phyloP scores from a whole-genome alignment of 2,888 invertebrate genomes.

The Ptilodon capucinus region DNA sequence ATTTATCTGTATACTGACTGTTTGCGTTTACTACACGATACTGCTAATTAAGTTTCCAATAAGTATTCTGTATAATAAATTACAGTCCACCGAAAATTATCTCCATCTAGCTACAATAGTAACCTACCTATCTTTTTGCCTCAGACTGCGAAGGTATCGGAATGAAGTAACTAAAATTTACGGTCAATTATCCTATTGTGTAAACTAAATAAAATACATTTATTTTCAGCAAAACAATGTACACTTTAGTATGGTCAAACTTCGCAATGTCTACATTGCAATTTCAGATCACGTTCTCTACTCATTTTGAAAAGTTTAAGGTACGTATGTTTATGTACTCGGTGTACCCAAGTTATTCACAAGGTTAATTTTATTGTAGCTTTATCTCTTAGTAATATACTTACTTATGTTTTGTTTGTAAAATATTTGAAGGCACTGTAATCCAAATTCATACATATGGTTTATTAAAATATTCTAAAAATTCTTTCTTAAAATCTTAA shows the following conservation, averaged over 20 bases:
- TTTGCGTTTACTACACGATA: too few species aligned
- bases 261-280: conserved; percentile 17
- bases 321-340: conserved; percentile 22
- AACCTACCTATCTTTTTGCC: too few species aligned
- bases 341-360: conserved; percentile 14
- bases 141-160: too few species aligned
- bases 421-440: background rate
- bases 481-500: too few species aligned
- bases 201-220: too few species aligned
- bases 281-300: conserved; percentile 28
- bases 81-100: too few species aligned
- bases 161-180: too few species aligned
- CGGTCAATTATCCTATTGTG: too few species aligned
- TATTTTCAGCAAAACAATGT: conserved; percentile 10
- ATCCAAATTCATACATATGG: background rate
- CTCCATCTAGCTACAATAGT: too few species aligned
- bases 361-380: conserved; percentile 18
- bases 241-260: conserved; percentile 10
- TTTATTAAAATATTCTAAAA: background rate
- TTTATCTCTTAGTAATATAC: background rate
- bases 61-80: too few species aligned
- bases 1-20: background rate
- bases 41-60: too few species aligned
- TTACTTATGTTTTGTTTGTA: background rate
- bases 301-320: conserved; percentile 21